Evolutionary conservation across 2,113 vertebrate genomes (phyloP).

Genomic region (Entomyzon cyanotis): DNA sequence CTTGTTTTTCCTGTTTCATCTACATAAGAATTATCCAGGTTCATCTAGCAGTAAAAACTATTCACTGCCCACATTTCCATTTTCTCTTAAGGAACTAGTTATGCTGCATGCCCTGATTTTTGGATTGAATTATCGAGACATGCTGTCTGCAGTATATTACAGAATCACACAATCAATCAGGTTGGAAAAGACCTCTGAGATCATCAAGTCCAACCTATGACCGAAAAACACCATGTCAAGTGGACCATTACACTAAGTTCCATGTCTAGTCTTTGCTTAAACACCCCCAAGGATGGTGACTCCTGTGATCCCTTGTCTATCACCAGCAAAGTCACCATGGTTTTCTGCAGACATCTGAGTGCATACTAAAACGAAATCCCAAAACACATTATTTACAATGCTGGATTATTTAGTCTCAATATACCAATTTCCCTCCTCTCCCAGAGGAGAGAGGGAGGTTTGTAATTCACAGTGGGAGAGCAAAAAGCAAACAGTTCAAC

Average conservation of each 20-base stretch:
- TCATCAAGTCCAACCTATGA: background rate
- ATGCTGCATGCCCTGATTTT: background rate
- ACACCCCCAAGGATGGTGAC: background rate
- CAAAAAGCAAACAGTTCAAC: background rate
- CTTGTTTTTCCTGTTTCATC: constrained; percentile 29
- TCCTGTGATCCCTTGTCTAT: background rate
- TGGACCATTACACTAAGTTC: background rate
- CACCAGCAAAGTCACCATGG: background rate
- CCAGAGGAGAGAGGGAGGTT: background rate
- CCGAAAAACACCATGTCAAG: background rate
- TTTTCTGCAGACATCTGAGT: background rate
- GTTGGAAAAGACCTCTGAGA: background rate
- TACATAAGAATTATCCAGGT: background rate
- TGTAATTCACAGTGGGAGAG: background rate
- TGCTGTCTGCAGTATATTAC: background rate
- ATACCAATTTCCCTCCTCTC: background rate
- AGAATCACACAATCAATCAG: background rate
- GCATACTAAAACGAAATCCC: background rate
- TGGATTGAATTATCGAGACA: background rate
- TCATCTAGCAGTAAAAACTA: background rate
- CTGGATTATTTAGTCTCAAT: background rate
- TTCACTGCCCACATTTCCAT: background rate
- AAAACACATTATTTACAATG: background rate
- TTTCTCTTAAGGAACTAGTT: background rate
- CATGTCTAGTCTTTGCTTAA: background rate